Evolutionary conservation across 2,113 vertebrate genomes (phyloP).

Genomic region (Nesoenas mayeri): DNA sequence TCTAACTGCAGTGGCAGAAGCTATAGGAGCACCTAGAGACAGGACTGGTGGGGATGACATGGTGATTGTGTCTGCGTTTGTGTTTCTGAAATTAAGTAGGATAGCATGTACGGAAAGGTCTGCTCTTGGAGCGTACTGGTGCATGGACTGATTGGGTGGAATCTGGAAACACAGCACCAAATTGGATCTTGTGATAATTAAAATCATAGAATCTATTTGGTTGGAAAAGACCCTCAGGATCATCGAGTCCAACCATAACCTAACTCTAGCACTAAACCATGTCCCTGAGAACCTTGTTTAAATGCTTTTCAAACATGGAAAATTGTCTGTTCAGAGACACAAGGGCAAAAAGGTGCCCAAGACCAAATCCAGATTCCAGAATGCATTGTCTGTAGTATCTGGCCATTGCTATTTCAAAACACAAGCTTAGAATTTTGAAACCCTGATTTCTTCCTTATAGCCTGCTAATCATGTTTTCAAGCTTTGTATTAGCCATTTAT

Average conservation of each 20-base stretch:
- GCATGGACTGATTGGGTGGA: background rate
- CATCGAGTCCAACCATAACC: too few species aligned
- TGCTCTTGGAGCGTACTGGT: background rate
- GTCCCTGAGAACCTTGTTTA: too few species aligned
- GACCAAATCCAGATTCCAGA: background rate
- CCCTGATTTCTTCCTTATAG: background rate
- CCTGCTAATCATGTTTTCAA: background rate
- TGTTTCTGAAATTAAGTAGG: background rate
- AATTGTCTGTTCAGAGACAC: background rate
- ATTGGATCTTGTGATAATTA: background rate
- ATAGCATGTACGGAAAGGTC: accelerated
- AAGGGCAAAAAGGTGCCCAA: background rate
- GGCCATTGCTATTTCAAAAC: background rate
- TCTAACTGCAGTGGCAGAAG: background rate
- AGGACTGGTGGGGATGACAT: background rate
- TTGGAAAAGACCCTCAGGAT: too few species aligned
- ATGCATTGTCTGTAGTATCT: background rate
- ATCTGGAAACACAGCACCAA: background rate
- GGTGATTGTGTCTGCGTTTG: background rate
- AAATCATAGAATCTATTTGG: background rate
- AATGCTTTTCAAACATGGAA: background rate
- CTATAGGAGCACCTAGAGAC: background rate
- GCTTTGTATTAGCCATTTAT: background rate
- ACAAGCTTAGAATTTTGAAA: background rate
- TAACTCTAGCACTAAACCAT: too few species aligned